These are phyloP conservation scores for Epinotia bilunana DNA, from an alignment of 2,888 invertebrate genomes.

Conservation along the genomic window DNA sequence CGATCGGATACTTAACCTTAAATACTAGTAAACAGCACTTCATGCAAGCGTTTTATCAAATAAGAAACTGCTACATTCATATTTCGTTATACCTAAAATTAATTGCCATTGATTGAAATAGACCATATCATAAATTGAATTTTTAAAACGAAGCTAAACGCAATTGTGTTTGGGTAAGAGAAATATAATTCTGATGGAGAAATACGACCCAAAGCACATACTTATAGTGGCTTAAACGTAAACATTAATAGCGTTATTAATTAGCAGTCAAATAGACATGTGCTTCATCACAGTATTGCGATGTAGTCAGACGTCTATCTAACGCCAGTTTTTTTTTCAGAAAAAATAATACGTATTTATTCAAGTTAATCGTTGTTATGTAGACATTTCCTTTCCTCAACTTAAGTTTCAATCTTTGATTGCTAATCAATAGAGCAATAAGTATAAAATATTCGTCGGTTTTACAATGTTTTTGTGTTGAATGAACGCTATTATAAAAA, in stretches of 20 bases:
- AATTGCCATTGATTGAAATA: conserved; percentile 14
- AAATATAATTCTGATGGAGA: conserved; percentile 6
- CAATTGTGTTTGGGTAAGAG: neutral
- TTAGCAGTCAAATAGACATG: conserved; percentile 79
- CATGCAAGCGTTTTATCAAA: conserved; percentile 29
- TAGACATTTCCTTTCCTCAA: neutral
- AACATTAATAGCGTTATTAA: conserved; percentile 32
- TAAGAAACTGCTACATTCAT: conserved; percentile 21
- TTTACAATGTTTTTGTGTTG: conserved; percentile 36
- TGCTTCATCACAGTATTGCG: conserved; percentile 76
- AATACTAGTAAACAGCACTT: conserved; percentile 23
- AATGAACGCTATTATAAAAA: conserved; percentile 42
- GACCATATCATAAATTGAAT: conserved; percentile 4
- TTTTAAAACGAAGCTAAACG: neutral
- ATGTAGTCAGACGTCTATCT: conserved; percentile 82
- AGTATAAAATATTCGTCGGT: too few species aligned
- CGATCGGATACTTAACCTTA: neutral
- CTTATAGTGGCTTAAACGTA: conserved; percentile 17
- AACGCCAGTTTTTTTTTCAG: conserved; percentile 57
- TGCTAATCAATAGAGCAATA: too few species aligned
- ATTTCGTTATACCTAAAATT: neutral
- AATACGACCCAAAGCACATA: conserved; percentile 7
- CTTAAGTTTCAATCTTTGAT: too few species aligned
- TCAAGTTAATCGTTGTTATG: neutral
- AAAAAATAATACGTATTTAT: neutral